These are phyloP conservation scores for Nestor notabilis DNA, from an alignment of 2,113 vertebrate genomes.

Conservation along the genomic window DNA sequence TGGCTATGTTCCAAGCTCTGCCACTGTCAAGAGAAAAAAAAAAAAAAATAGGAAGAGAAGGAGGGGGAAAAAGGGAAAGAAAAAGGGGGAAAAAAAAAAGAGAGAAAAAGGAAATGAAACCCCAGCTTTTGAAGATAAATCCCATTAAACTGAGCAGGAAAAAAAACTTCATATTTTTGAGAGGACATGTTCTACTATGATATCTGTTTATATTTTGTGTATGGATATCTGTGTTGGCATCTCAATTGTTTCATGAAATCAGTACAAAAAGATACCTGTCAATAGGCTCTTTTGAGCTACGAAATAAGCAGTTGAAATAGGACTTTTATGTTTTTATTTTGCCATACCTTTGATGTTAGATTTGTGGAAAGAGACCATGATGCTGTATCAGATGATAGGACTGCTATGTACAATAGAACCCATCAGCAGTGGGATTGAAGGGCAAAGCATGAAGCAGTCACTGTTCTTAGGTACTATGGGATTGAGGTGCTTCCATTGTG, in stretches of 20 bases:
- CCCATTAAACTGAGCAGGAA: background rate
- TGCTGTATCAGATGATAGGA: background rate
- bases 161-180: background rate
- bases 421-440: background rate
- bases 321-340: background rate
- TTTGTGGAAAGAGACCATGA: background rate
- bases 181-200: background rate
- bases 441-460: background rate
- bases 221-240: background rate
- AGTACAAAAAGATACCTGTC: background rate
- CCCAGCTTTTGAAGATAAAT: background rate
- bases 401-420: background rate
- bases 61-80: too few relatives aligned
- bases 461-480: background rate
- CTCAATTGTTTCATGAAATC: background rate
- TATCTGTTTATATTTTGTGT: background rate
- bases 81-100: background rate
- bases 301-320: background rate
- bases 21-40: fast-evolving
- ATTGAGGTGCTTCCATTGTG: background rate
- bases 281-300: background rate
- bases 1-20: background rate
- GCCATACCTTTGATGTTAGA: background rate
- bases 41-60: background rate
- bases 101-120: background rate